Evolutionary conservation across 2,797 vertebrate genomes (phyloP), one percentile per base, ranked within the genome.

Genomic region (Todus mexicanus): DNA sequence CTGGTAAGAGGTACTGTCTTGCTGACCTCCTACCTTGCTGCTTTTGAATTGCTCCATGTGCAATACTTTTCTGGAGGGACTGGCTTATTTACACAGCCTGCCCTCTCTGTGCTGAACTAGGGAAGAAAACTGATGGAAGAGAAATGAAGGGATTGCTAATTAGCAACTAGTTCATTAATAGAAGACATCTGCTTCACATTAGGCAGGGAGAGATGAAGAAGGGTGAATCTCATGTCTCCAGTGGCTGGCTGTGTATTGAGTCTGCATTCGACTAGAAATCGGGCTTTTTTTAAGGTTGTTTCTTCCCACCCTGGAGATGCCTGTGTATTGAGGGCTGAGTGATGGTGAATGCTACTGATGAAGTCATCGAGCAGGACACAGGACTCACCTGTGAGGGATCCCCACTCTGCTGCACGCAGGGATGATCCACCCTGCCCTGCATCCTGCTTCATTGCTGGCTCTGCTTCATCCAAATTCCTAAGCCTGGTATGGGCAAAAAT

Each of bases 91-190:
- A 59, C 27, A 50, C 27, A 83, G n/a, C 27, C 45, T 74, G 50
- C 7, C 23, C 45, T 94, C 78, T 10, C 72, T 59, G 38, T 21
- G 35, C 19, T 64, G 57, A 85, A 17, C 26, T 37, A 37, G 26
- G 73, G 45, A 59, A 64, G 31, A 73, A 64, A 91, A 68, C 25
- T 45, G 69, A 71, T 12, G 43, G 43, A 66, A 87, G 21, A 48
- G 51, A 68, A 87, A 85, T 37, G 3, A 78, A 84, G 19, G 42
- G 40, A 19, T 68, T 89, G 64, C 37, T 93, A 87, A 93, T 93
- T 87, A 93, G 45, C 40, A 77, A 50, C 74, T 76, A 64, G 64
- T 82, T 92, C 78, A 94, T 93, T 93, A 95, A 74, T 57, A 80
- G 79, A 71, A 87, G 53, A 80, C 61, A 77, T 87, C 76, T 93